Base-by-base conservation (phyloP, 1,140 invertebrate species). In the Helicoverpa armigera region DNA sequence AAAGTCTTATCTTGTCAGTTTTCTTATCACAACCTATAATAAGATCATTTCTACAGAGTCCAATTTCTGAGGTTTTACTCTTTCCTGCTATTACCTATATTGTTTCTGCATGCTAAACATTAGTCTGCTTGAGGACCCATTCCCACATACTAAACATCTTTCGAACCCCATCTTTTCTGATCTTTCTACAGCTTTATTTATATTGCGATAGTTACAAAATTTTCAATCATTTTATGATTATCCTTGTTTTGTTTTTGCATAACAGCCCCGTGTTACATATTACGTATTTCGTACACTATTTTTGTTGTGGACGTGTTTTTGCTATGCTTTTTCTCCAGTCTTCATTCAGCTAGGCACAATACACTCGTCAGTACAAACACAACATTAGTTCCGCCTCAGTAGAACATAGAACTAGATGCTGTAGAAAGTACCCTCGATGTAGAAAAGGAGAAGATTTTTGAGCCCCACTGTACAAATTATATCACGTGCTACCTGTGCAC, bases 181-280 rank as follows among this genome's bases (percentile, higher is more conserved):
- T 43, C 35, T 43, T 65, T 65, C 60, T 43, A 16, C n/a, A 43
- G 1, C 61, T 54, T 70, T 14, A 23, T 53, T 53, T 16, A 13
- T 29, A 23, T 53, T 48, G 14, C 31, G 48, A 14, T 13, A 14
- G n/a, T 48, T 58, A n/a, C 35, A 43, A 48, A 73, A 13, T n/a
- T 23, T 51, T 16, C 11, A 18, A 43, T 73, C 5, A 29, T 60
- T n/a, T 61, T 29, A 23, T 50, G 63, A 60, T 76, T 61, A 50
- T 61, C 3, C 16, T 31, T 18, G 13, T 23, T 16, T 77, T 67
- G 60, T 77, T 77, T 67, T 77, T 77, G 75, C 75, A 54, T 77
- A 77, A 77, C 61, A 10, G 75, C 75, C 61, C 75, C 10, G 61
- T 77, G 51, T 67, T 65, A 5, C 16, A 54, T 63, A 16, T 3